These are phyloP conservation scores for Semicossyphus pulcher DNA, from an alignment of 2,113 vertebrate genomes.

Conservation along the genomic window DNA sequence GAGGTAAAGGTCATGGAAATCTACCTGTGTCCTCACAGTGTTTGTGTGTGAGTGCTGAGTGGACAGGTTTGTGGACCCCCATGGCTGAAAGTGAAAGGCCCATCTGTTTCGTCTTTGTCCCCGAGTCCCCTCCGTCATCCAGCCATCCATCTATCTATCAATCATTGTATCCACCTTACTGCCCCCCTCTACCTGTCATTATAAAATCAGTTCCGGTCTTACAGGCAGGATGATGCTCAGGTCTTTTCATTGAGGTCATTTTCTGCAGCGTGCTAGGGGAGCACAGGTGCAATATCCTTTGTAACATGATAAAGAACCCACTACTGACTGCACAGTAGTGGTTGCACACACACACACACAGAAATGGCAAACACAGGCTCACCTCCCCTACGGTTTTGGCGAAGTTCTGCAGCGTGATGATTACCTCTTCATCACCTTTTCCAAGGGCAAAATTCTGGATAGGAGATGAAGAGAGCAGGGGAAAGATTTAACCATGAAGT, in stretches of 20 bases:
- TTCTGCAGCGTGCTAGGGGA: neutral
- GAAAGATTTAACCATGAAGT: constrained; percentile 13
- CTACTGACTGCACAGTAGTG: neutral
- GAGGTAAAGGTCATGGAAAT: constrained; percentile 54
- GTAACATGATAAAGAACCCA: constrained; percentile 24
- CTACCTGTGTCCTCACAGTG: constrained; percentile 41
- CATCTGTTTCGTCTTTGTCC: constrained; percentile 57
- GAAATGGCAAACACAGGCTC: constrained; percentile 49
- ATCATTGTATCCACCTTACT: constrained; percentile 1
- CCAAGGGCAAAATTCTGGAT: constrained; percentile 96
- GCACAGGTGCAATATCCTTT: constrained; percentile 28
- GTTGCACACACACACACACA: neutral
- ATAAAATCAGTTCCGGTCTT: constrained; percentile 2
- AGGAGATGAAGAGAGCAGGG: constrained; percentile 23
- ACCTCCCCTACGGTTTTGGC: constrained; percentile 96
- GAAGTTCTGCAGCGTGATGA: constrained; percentile 92
- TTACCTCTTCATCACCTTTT: constrained; percentile 98
- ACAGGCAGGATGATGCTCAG: constrained; percentile 22
- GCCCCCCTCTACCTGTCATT: neutral
- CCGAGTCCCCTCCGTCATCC: neutral
- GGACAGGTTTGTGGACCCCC: constrained; percentile 21
- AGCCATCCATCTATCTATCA: constrained; percentile 27
- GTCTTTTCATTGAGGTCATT: constrained; percentile 37
- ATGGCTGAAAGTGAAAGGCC: constrained; percentile 25
- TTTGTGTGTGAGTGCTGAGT: constrained; percentile 33